Percentiles rank a stretch among this genome's conserved stretches.
phyloP scores from a whole-genome alignment of 2,797 vertebrate genomes.

The Pseudochromis fuscus region DNA sequence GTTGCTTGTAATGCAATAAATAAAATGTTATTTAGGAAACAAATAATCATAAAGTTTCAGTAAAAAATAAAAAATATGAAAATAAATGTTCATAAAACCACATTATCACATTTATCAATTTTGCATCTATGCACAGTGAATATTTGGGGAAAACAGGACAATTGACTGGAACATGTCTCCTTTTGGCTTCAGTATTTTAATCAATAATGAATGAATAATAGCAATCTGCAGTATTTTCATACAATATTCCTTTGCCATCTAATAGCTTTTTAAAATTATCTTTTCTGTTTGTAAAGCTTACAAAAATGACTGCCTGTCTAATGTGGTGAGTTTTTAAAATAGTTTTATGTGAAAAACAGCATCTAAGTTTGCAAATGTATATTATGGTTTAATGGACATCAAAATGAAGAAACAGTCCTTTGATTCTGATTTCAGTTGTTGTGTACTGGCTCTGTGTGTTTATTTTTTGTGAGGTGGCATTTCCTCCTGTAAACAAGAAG shows the following conservation, averaged over 20 bases:
- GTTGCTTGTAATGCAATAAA: too few relatives aligned
- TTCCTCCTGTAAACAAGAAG: slow-evolving; percentile 7
- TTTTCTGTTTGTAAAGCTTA: not conserved
- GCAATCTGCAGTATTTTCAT: not conserved
- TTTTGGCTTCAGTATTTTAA: not conserved
- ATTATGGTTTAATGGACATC: not conserved
- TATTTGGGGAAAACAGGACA: too few relatives aligned
- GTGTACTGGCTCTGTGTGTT: not conserved
- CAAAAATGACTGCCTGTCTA: too few relatives aligned
- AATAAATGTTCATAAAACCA: too few relatives aligned
- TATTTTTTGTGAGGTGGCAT: not conserved
- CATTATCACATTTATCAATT: too few relatives aligned
- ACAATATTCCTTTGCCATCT: too few relatives aligned
- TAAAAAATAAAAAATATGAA: too few relatives aligned
- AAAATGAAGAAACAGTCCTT: not conserved
- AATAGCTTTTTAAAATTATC: not conserved
- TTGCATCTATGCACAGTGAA: too few relatives aligned
- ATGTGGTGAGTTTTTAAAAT: too few relatives aligned
- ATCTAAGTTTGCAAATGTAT: not conserved
- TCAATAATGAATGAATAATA: not conserved
- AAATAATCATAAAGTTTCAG: too few relatives aligned
- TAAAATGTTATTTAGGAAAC: too few relatives aligned
- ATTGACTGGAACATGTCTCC: not conserved
- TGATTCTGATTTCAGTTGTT: not conserved
- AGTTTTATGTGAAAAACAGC: too few relatives aligned